Evolutionary conservation across 2,113 vertebrate genomes (phyloP).

Genomic region (Madoqua kirkii): DNA sequence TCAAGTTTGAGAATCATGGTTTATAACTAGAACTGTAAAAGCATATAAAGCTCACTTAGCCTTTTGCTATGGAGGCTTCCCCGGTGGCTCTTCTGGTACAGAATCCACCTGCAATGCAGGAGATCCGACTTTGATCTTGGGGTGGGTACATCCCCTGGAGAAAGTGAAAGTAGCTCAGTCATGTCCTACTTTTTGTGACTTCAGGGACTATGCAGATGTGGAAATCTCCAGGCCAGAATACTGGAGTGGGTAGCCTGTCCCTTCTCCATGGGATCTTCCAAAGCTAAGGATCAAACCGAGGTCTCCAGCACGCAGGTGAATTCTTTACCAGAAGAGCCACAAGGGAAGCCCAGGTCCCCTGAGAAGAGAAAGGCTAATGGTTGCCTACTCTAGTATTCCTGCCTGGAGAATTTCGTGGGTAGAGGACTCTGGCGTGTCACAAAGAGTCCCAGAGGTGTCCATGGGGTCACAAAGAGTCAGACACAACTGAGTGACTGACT

Average conservation of each 20-base stretch:
- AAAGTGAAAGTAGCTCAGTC: background rate
- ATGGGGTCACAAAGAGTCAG: background rate
- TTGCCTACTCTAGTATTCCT: background rate
- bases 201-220: background rate
- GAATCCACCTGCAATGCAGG: background rate
- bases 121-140: background rate
- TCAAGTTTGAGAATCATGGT: background rate
- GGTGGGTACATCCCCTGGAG: background rate
- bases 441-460: background rate
- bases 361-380: background rate
- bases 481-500: background rate
- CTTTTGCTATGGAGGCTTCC: background rate
- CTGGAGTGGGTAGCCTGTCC: background rate
- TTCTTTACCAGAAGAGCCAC: background rate
- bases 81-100: background rate
- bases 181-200: background rate
- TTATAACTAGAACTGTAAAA: background rate
- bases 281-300: background rate
- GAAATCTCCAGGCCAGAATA: background rate
- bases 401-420: background rate
- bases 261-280: background rate
- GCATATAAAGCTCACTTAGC: background rate
- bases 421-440: accelerated
- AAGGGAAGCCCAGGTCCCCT: background rate
- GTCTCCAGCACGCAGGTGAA: background rate